Percentiles rank a stretch among this genome's conserved stretches.
Conservation (phyloP, 2,113 vertebrate species). For the mouse (Mus musculus) region DNA sequence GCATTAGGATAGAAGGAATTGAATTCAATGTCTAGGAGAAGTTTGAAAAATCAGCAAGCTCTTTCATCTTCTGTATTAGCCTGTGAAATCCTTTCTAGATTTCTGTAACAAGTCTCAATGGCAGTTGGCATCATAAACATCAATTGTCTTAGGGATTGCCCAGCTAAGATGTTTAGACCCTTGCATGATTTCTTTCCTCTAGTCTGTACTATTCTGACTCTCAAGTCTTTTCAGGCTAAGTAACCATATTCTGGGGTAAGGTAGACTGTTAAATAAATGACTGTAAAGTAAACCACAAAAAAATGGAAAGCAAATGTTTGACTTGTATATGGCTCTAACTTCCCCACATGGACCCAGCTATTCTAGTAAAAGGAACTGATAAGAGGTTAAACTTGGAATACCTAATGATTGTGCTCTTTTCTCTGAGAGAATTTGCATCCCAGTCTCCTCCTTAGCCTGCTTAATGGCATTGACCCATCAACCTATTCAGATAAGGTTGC, state of each 20-base stretch:
- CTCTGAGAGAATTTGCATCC: background rate
- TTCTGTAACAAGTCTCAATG: background rate
- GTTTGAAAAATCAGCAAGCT: conserved; percentile 5
- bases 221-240: background rate
- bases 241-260: background rate
- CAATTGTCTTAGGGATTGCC: background rate
- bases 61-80: conserved; percentile 27
- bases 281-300: background rate
- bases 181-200: background rate
- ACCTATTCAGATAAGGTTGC: background rate
- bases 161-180: background rate
- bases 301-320: conserved; percentile 7
- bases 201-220: background rate
- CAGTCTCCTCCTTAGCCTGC: background rate
- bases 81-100: conserved; percentile 33
- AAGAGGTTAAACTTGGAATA: conserved; percentile 24
- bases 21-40: conserved; percentile 15
- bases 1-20: background rate
- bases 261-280: background rate
- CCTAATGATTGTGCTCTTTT: background rate
- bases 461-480: background rate
- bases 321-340: conserved; percentile 23
- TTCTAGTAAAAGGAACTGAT: background rate
- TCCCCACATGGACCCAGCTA: background rate
- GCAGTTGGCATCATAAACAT: background rate